Conservation (phyloP, 2,113 vertebrate species). For the Piaya cayana region DNA sequence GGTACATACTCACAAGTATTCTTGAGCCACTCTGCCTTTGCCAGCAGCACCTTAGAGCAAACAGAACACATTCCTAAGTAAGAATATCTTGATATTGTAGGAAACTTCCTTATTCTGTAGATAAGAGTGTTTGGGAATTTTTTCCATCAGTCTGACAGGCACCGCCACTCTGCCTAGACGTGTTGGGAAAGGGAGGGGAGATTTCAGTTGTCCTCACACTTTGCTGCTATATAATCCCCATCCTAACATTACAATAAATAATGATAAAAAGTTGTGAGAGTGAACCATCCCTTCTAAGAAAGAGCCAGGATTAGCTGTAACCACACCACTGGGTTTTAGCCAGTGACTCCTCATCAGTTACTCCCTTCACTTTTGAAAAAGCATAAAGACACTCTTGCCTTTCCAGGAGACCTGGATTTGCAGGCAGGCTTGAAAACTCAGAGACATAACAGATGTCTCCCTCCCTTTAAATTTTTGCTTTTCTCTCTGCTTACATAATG, state of each 20-base stretch:
- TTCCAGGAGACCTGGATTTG: conserved; percentile 20
- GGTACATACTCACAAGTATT: neutral
- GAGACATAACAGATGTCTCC: conserved; percentile 58
- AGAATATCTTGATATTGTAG: neutral
- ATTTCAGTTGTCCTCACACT: neutral
- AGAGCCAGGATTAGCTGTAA: neutral
- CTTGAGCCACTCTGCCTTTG: neutral
- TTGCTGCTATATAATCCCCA: neutral
- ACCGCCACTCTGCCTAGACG: neutral
- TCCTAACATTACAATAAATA: neutral
- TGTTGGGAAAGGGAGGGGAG: neutral
- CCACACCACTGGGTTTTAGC: conserved; percentile 11
- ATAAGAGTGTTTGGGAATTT: neutral
- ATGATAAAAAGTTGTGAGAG: neutral
- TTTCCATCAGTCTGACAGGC: neutral
- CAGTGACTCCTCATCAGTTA: conserved; percentile 21
- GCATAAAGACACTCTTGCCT: neutral
- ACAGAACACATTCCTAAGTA: neutral
- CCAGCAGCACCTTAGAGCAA: neutral
- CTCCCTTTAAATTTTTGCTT: conserved; percentile 26
- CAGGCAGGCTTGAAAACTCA: conserved; percentile 10
- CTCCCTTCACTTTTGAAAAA: neutral
- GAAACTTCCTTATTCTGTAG: neutral
- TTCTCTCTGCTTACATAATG: conserved; percentile 34
- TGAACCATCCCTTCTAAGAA: neutral